Percentiles rank a stretch among this genome's conserved stretches.
Evolutionary conservation across 2,888 invertebrate species (phyloP).

Genomic region (Hirtodrosophila duncani): DNA sequence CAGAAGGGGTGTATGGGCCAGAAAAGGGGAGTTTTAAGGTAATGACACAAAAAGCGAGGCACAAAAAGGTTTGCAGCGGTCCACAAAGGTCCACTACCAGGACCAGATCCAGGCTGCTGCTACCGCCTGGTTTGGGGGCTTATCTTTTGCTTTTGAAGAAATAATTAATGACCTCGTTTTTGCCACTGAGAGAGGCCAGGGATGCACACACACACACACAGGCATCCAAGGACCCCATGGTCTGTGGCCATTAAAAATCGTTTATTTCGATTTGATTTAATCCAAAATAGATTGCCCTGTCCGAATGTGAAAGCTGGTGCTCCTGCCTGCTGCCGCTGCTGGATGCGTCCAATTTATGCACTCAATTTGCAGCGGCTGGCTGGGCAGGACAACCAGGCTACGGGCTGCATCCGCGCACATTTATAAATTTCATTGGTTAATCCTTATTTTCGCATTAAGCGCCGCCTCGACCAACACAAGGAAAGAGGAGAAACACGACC

Average conservation of each 20-base stretch:
- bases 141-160: slow-evolving; percentile 77
- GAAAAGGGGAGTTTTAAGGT: slow-evolving; percentile 61
- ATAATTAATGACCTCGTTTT: slow-evolving; percentile 78
- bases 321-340: slow-evolving; percentile 1
- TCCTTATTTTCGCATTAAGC: slow-evolving; percentile 74
- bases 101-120: slow-evolving; percentile 1
- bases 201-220: slow-evolving; percentile 18
- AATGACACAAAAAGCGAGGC: slow-evolving; percentile 75
- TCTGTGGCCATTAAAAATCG: slow-evolving; percentile 77
- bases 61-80: slow-evolving; percentile 65
- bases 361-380: slow-evolving; percentile 63
- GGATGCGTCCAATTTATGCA: slow-evolving; percentile 69
- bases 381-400: slow-evolving; percentile 9
- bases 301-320: no score
- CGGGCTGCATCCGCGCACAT: slow-evolving; percentile 46
- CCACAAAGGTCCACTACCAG: no score
- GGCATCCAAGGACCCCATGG: slow-evolving; percentile 5
- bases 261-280: slow-evolving; percentile 79
- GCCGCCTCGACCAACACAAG: background rate
- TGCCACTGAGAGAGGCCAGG: slow-evolving; percentile 64
- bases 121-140: slow-evolving; percentile 58
- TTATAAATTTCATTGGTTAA: slow-evolving; percentile 78
- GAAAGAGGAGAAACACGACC: slow-evolving; percentile 3
- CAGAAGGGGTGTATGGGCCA: background rate
- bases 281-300: slow-evolving; percentile 76